These are phyloP conservation scores for Caenorhabditis sp. DNA, from an alignment of 2,888 invertebrate genomes.

Conservation along the genomic window DNA sequence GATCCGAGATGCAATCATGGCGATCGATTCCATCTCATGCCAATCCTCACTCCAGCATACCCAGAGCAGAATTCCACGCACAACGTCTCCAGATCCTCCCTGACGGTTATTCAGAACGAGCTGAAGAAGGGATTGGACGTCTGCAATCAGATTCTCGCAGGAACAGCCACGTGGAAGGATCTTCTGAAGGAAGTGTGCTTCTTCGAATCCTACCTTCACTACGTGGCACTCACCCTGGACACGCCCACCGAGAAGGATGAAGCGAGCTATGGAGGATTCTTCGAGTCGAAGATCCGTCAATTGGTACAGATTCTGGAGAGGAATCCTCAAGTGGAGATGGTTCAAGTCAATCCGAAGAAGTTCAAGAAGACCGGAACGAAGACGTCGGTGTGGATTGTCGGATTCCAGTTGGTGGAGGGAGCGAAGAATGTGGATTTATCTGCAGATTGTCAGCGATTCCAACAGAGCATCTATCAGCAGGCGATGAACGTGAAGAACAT, in stretches of 20 bases:
- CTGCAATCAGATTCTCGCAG: slow-evolving; percentile 90
- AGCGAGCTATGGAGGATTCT: slow-evolving; percentile 74
- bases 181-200: slow-evolving; percentile 96
- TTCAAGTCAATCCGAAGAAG: slow-evolving; percentile 96
- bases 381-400: slow-evolving; percentile 19
- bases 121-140: slow-evolving; percentile 88
- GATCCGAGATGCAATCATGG: slow-evolving; percentile 87
- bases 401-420: slow-evolving; percentile 3
- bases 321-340: slow-evolving; percentile 92
- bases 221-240: slow-evolving; percentile 85
- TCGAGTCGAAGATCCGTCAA: slow-evolving; percentile 96
- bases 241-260: slow-evolving; percentile 76
- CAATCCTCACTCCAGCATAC: slow-evolving; percentile 99
- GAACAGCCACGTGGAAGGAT: slow-evolving; percentile 92
- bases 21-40: slow-evolving; percentile 87
- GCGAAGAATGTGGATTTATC: slow-evolving; percentile 30
- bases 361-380: slow-evolving; percentile 84
- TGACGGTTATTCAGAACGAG: slow-evolving; percentile 94
- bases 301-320: slow-evolving; percentile 92
- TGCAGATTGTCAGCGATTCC: slow-evolving; percentile 8
- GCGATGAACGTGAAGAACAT: background rate
- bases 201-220: slow-evolving; percentile 88
- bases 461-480: background rate
- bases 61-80: slow-evolving; percentile 99
- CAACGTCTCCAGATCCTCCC: slow-evolving; percentile 95